phyloP scores from a whole-genome alignment of 2,888 invertebrate genomes.

The Creontiades dilutus region DNA sequence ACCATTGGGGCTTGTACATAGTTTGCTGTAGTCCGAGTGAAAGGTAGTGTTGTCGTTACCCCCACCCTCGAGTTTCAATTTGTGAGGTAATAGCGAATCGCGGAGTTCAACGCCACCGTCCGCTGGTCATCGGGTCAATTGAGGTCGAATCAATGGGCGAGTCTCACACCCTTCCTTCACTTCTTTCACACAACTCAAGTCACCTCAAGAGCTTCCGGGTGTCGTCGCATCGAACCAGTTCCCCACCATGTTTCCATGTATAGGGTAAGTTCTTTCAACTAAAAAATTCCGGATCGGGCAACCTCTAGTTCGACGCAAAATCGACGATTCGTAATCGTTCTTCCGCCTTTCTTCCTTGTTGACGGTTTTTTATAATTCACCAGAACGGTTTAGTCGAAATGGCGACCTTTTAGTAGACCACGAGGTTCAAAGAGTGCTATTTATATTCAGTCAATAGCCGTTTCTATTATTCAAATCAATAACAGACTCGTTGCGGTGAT shows the following conservation, averaged over 20 bases:
- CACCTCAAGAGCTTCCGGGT: conserved; percentile 12
- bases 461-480: conserved; percentile 2
- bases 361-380: conserved; percentile 9
- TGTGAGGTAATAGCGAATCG: not conserved
- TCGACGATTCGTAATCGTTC: conserved; percentile 17
- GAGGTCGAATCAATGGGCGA: conserved; percentile 62
- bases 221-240: not conserved
- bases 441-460: not conserved
- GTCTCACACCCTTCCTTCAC: conserved; percentile 22
- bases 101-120: conserved; percentile 46
- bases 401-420: not conserved
- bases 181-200: not conserved
- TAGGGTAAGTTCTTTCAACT: conserved; percentile 20
- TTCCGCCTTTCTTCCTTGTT: not conserved
- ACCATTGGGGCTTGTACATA: no score
- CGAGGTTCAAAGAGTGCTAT: not conserved
- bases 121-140: conserved; percentile 47
- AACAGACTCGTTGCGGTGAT: not conserved
- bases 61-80: not conserved
- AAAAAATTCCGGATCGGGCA: not conserved
- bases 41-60: not conserved
- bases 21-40: no score
- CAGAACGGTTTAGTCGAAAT: not conserved
- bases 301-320: not conserved
- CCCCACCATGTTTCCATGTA: conserved; percentile 44